Evolutionary conservation across 2,888 invertebrate genomes (phyloP).

Genomic region (Hirtodrosophila cameraria): DNA sequence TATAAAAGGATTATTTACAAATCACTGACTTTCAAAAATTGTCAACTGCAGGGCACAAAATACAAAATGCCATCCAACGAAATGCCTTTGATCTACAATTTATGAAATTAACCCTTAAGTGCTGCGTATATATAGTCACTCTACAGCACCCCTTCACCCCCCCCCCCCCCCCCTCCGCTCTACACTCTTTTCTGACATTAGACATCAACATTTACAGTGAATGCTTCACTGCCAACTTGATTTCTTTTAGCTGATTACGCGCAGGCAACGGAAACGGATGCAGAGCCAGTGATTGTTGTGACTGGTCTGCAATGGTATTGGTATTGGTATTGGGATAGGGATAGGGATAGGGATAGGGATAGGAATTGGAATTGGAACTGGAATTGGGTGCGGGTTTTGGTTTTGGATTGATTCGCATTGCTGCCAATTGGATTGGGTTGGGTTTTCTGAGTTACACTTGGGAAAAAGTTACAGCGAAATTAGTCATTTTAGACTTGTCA

Average conservation of each 20-base stretch:
- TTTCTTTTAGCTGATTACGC: conserved; percentile 79
- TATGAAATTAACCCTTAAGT: conserved; percentile 81
- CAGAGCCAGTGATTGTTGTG: conserved; percentile 69
- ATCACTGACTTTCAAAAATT: conserved; percentile 82
- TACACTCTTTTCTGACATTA: conserved; percentile 14
- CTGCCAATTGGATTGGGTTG: neutral
- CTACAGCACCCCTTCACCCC: too few relatives aligned
- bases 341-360: too few relatives aligned
- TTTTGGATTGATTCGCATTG: too few relatives aligned
- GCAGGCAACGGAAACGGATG: conserved; percentile 71
- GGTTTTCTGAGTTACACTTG: too few relatives aligned
- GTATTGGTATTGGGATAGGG: too few relatives aligned
- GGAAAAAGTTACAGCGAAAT: too few relatives aligned
- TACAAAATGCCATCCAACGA: conserved; percentile 54
- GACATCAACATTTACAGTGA: conserved; percentile 57
- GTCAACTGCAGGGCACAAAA: conserved; percentile 80
- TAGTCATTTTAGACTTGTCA: too few relatives aligned
- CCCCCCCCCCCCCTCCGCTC: neutral
- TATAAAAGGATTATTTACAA: conserved; percentile 83
- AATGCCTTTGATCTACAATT: conserved; percentile 79
- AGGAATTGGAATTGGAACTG: too few relatives aligned
- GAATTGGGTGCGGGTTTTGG: too few relatives aligned
- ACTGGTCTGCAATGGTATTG: conserved; percentile 42
- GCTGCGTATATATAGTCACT: conserved; percentile 42
- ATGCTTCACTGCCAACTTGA: conserved; percentile 66